Percentiles rank a stretch among this genome's conserved stretches.
These are phyloP conservation scores for Lasioglossum vierecki DNA, from an alignment of 2,888 invertebrate genomes.

Conservation along the genomic window DNA sequence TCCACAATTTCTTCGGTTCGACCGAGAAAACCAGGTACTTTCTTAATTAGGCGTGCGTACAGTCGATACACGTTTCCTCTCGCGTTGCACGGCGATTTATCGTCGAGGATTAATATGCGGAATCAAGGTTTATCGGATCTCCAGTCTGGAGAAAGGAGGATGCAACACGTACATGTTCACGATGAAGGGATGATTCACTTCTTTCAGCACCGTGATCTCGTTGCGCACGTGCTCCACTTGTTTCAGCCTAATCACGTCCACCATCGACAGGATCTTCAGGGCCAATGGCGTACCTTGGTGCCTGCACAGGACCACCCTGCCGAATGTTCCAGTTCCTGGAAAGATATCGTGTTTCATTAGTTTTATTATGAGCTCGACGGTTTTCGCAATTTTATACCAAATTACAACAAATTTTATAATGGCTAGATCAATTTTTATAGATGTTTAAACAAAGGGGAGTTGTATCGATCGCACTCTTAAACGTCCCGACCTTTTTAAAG, in stretches of 20 bases:
- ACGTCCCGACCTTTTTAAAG: not conserved
- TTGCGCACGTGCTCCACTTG: slow-evolving; percentile 99
- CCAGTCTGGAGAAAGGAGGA: slow-evolving; percentile 69
- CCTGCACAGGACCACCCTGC: slow-evolving; percentile 95
- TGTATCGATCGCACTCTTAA: not conserved
- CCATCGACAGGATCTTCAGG: slow-evolving; percentile 97
- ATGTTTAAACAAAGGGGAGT: not conserved
- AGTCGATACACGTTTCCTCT: slow-evolving; percentile 14
- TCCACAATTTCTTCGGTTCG: slow-evolving; percentile 29
- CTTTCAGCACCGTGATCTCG: slow-evolving; percentile 96
- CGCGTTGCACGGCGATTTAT: slow-evolving; percentile 11
- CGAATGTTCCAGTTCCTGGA: slow-evolving; percentile 97
- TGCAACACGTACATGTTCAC: slow-evolving; percentile 92
- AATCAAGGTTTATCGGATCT: not conserved
- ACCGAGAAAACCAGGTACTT: slow-evolving; percentile 44
- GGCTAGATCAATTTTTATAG: not conserved
- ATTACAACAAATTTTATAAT: not conserved
- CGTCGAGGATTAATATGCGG: not conserved
- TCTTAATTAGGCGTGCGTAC: slow-evolving; percentile 29
- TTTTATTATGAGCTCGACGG: not conserved
- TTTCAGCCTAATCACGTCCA: slow-evolving; percentile 96
- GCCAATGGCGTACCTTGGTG: slow-evolving; percentile 90
- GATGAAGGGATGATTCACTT: slow-evolving; percentile 97
- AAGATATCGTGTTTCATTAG: not conserved
- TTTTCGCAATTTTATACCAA: not conserved